Conservation (phyloP, 2,888 invertebrate species). For the Erynnis tages region DNA sequence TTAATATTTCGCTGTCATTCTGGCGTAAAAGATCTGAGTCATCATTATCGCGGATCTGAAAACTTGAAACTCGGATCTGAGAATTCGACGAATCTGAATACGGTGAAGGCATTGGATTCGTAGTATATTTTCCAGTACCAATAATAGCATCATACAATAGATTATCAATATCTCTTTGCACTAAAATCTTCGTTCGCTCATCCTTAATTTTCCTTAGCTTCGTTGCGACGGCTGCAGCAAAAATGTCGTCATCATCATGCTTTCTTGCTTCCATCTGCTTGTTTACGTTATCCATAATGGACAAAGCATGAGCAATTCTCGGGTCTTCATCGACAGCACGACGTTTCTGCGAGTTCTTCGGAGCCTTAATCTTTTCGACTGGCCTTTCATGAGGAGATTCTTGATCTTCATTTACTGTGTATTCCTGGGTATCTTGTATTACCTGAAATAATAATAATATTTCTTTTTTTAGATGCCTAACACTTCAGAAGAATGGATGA, state of each 20-base stretch:
- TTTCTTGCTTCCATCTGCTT: conserved; percentile 34
- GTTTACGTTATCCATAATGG: conserved; percentile 36
- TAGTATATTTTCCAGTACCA: conserved; percentile 33
- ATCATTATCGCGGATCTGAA: conserved; percentile 30
- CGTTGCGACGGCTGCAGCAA: conserved; percentile 3
- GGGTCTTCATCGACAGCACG: conserved; percentile 31
- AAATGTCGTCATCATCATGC: conserved; percentile 31
- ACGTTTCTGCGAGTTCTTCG: conserved; percentile 34
- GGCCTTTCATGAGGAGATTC: conserved; percentile 28
- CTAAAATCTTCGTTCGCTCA: conserved; percentile 34
- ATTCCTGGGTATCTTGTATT: conserved; percentile 24
- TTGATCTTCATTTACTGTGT: conserved; percentile 34
- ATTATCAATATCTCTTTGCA: conserved; percentile 33
- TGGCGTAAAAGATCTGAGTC: conserved; percentile 29
- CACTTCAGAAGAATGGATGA: conserved; percentile 31
- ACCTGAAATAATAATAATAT: conserved; percentile 27
- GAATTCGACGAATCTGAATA: conserved; percentile 34
- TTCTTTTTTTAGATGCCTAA: conserved; percentile 31
- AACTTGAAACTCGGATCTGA: conserved; percentile 22
- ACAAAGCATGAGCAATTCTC: conserved; percentile 33
- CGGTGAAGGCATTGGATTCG: conserved; percentile 28
- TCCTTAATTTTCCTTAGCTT: conserved; percentile 37
- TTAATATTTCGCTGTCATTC: conserved; percentile 27
- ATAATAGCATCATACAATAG: conserved; percentile 22
- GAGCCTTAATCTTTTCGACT: conserved; percentile 37